Evolutionary conservation across 2,797 vertebrate genomes (phyloP).

Genomic region (Galagoides demidoff): DNA sequence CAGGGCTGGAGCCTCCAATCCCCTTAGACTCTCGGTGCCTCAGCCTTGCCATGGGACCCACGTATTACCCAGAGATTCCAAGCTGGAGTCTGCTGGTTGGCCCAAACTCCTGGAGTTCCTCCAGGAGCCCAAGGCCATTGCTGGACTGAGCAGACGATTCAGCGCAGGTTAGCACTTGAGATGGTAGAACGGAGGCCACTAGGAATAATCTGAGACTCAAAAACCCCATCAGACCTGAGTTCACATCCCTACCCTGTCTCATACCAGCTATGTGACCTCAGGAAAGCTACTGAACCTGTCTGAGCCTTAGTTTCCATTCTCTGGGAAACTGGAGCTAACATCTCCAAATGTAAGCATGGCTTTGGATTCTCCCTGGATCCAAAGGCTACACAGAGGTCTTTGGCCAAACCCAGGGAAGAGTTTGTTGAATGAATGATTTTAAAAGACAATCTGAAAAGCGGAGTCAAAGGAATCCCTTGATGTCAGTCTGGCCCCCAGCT

Average conservation of each 20-base stretch:
- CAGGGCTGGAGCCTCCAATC: neutral
- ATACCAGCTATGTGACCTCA: neutral
- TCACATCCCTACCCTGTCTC: neutral
- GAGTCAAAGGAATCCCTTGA: neutral
- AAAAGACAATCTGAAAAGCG: neutral
- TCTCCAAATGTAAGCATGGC: neutral
- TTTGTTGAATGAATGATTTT: neutral
- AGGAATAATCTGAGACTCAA: neutral
- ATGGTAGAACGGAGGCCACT: neutral
- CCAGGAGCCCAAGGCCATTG: neutral
- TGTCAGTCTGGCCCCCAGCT: neutral
- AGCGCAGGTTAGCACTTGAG: neutral
- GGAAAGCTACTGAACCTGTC: neutral
- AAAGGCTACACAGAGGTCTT: neutral
- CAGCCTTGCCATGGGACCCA: neutral
- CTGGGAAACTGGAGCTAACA: neutral
- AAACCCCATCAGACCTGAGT: neutral
- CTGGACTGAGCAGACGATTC: neutral
- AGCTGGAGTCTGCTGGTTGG: neutral
- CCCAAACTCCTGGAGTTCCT: neutral
- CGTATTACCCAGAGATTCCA: neutral
- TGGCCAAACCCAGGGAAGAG: neutral
- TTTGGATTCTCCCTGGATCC: neutral
- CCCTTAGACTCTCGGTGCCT: accelerated
- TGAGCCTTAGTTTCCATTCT: neutral